Evolutionary conservation across 2,113 vertebrate genomes (phyloP), one percentile per base, ranked within the genome.

Genomic region (Seriola aureovittata): DNA sequence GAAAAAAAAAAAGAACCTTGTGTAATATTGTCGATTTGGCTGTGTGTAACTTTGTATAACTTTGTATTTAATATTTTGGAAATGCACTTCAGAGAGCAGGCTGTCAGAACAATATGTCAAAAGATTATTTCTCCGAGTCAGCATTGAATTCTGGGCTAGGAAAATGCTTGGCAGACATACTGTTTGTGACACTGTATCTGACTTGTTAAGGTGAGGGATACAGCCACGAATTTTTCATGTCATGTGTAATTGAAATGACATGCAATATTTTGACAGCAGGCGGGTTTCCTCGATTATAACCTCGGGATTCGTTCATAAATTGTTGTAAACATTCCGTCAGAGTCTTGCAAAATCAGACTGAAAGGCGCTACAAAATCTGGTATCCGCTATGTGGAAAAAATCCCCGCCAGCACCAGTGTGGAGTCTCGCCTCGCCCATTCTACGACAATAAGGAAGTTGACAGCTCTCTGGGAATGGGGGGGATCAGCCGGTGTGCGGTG

Each of bases 371-470:
- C 14, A 13, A 23, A 69, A 36, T 63, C 73, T 21, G 32, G 12
- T 32, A 83, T 48, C 67, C 70, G 23, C 25, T 42, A 21, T 54
- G 64, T 81, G 38, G 23, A 66, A 85, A 29, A 12, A 55, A 54
- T 62, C 79, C 34, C 50, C n/a, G 21, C 13, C 70, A 77, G 74
- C 72, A 32, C 23, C 52, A 62, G 54, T 1, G 44, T 13, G 8
- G 55, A 52, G 68, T 40, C 29, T 65, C 77, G 90, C 92, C 94
- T 94, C 94, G 91, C 93, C 94, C 92, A 87, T 81, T 55, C 78
- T 52, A 29, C 69, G 84, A 92, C 80, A 85, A 89, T 58, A 38
- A 90, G 90, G 91, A 93, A 93, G 92, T 94, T 94, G 90, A 92
- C 90, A 93, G 86, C 64, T 91, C 76, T 29, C 10, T 23, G 71